Base-by-base conservation (phyloP, 2,888 invertebrate species). In the Salpingus planirostris region DNA sequence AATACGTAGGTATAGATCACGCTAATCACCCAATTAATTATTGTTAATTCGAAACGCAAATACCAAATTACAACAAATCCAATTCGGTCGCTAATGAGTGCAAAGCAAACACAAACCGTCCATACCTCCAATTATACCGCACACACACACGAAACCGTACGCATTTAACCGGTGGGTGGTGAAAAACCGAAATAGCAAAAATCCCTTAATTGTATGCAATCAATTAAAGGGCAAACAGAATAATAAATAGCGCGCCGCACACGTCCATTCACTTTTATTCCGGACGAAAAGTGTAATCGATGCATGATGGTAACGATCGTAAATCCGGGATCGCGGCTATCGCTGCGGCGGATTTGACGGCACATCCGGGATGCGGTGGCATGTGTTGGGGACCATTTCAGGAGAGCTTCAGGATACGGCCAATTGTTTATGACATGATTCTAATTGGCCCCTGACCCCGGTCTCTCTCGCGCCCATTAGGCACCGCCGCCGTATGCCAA, bases 11-110 rank as follows among this genome's bases (percentile, higher is more conserved):
- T 61, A 59, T 59, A 56, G 54, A 60, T 61, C 60, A 62, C 57
- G 49, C 48, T 62, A 62, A 63, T 60, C 57, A 51, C 49, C 54
- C 60, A 58, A 63, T 63, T 62, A 60, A 61, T 62, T 59, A 62
- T 62, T 57, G 59, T 59, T 62, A 61, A 62, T 62, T 62, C 54
- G 59, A 54, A 59, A 54, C 52, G 60, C 55, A 62, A 62, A 62
- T 59, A 61, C 56, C 51, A 49, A 55, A 59, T 60, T 59, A 59
- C 57, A 59, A 58, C 59, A 60, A 60, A 60, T 61, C 60, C 55
- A 49, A 54, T 59, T 54, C 50, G 55, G 58, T 51, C 51, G 49
- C 55, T 60, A 62, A 62, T 61, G 57, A 61, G 58, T 57, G 58
- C 54, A 58, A 52, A 54, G 54, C 60, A 62, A 61, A 61, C 58